Evolutionary conservation across 1,140 invertebrate species (phyloP).

Genomic region (Gryllus bimaculatus): DNA sequence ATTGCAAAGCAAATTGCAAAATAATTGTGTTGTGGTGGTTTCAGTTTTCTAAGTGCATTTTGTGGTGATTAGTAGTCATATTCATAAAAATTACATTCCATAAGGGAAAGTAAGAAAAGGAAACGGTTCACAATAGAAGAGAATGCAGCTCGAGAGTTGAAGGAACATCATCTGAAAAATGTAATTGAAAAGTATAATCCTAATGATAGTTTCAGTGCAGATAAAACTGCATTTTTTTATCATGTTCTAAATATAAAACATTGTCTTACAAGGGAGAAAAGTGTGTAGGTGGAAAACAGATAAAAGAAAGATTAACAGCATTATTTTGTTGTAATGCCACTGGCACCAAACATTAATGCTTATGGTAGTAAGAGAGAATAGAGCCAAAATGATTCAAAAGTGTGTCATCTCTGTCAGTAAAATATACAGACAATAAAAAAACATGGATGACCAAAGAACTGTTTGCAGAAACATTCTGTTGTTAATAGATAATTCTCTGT

Average conservation of each 20-base stretch:
- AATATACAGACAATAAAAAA: not conserved
- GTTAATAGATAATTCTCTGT: no score
- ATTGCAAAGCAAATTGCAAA: no score
- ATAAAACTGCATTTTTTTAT: constrained; percentile 15
- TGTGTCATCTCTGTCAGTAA: constrained; percentile 13
- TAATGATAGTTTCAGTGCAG: constrained; percentile 4
- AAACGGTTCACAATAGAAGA: no score
- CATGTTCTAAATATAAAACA: constrained; percentile 7
- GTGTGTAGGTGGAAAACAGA: constrained; percentile 6
- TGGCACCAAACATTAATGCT: constrained; percentile 7
- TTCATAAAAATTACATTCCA: not conserved
- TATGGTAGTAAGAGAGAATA: not conserved
- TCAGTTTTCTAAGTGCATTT: no score
- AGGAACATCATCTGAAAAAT: not conserved
- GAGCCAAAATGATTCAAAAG: not conserved
- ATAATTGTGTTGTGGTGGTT: no score
- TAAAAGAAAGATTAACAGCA: constrained; percentile 9
- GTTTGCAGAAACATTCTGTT: no score
- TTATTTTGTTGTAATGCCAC: constrained; percentile 15
- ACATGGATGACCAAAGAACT: constrained; percentile 15
- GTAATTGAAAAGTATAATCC: not conserved
- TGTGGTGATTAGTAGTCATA: no score
- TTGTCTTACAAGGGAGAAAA: constrained; percentile 9
- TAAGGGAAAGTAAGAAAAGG: not conserved
- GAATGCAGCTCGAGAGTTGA: not conserved